Evolutionary conservation across 2,113 vertebrate species (phyloP).

Genomic region (Caranx melampygus): DNA sequence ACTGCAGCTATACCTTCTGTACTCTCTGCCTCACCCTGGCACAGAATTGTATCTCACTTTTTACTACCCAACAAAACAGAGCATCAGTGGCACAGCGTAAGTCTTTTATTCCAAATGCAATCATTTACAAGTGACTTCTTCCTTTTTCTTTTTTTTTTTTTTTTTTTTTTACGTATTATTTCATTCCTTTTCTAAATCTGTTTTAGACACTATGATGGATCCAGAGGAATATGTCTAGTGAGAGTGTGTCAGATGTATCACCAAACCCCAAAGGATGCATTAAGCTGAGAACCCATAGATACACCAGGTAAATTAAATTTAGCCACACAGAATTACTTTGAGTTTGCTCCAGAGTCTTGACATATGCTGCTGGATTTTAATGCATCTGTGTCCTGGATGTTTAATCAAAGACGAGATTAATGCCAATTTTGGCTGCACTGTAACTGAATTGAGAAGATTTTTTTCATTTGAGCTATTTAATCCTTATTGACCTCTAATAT

Average conservation of each 20-base stretch:
- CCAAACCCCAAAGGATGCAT: background rate
- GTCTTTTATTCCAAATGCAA: constrained; percentile 37
- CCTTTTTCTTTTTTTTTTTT: background rate
- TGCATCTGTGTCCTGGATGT: constrained; percentile 24
- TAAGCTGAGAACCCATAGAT: background rate
- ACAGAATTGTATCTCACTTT: constrained; percentile 50
- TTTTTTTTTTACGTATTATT: background rate
- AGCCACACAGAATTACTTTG: background rate
- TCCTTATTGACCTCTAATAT: constrained; percentile 62
- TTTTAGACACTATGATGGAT: constrained; percentile 35
- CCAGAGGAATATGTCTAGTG: background rate
- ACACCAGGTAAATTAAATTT: constrained; percentile 48
- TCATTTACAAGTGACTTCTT: background rate
- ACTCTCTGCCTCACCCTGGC: constrained; percentile 61
- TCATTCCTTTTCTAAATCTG: constrained; percentile 8
- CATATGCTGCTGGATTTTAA: constrained; percentile 32
- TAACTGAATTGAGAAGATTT: constrained; percentile 51
- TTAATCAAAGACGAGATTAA: constrained; percentile 23
- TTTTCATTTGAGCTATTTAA: constrained; percentile 53
- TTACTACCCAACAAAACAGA: constrained; percentile 22
- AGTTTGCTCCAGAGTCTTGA: constrained; percentile 15
- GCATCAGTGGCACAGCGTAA: constrained; percentile 55
- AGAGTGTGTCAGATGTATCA: constrained; percentile 1
- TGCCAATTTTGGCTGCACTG: constrained; percentile 36
- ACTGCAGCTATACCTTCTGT: constrained; percentile 80